Percentiles rank a stretch among this genome's conserved stretches.
Evolutionary conservation across 2,113 vertebrate genomes (phyloP).

Genomic region (Apaloderma vittatum): DNA sequence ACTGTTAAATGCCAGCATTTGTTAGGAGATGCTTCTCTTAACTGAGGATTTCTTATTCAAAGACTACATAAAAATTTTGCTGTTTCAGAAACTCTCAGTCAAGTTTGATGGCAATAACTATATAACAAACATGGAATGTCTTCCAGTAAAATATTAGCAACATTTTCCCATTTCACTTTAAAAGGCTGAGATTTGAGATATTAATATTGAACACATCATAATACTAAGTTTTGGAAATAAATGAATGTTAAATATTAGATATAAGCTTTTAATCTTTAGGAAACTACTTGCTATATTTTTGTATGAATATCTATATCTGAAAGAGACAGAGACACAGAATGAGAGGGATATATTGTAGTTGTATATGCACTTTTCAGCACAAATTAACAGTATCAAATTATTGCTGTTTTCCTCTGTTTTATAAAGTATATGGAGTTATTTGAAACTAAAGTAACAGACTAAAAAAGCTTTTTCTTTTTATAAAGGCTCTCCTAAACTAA

Average conservation of each 20-base stretch:
- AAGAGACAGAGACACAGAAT: not conserved
- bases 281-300: not conserved
- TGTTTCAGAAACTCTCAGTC: not conserved
- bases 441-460: not conserved
- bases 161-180: not conserved
- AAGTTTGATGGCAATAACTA: not conserved
- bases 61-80: not conserved
- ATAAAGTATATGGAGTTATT: not conserved
- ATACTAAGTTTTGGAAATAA: not conserved
- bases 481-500: not conserved
- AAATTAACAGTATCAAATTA: not conserved
- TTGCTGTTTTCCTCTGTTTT: not conserved
- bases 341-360: not conserved
- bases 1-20: not conserved
- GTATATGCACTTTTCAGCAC: not conserved
- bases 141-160: not conserved
- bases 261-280: not conserved
- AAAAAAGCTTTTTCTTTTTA: not conserved
- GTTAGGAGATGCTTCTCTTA: not conserved
- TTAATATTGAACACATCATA: not conserved
- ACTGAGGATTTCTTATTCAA: conserved; percentile 7
- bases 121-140: not conserved
- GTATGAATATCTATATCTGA: not conserved
- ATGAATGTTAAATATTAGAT: not conserved
- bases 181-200: not conserved